Conservation (phyloP, 1,140 invertebrate species). For the Pararge aegeria region DNA sequence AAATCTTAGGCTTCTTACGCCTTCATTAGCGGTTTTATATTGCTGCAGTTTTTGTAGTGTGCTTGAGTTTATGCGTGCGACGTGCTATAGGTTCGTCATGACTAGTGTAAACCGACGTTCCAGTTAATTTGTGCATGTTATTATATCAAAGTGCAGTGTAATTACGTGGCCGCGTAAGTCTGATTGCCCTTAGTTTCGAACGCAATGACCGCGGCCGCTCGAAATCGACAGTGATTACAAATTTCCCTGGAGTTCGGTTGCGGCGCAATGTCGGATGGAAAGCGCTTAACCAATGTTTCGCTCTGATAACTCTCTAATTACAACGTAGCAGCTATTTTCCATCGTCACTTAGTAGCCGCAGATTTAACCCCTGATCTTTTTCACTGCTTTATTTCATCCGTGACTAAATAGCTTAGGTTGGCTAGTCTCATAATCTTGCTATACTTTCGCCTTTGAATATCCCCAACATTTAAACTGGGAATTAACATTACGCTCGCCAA, state of each 20-base stretch:
- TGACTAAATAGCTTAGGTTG: slow-evolving; percentile 34
- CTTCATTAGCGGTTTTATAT: background rate
- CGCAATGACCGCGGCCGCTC: slow-evolving; percentile 58
- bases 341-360: slow-evolving; percentile 56
- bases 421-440: slow-evolving; percentile 42
- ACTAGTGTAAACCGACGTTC: slow-evolving; percentile 30
- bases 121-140: slow-evolving; percentile 31
- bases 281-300: slow-evolving; percentile 77
- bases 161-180: slow-evolving; percentile 32
- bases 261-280: slow-evolving; percentile 75
- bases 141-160: slow-evolving; percentile 42
- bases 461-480: background rate
- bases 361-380: slow-evolving; percentile 66
- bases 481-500: too few relatives aligned
- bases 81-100: background rate
- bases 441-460: slow-evolving; percentile 61
- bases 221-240: slow-evolving; percentile 79
- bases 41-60: too few relatives aligned
- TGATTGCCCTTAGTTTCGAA: slow-evolving; percentile 53
- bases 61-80: too few relatives aligned
- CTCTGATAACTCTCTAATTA: slow-evolving; percentile 78
- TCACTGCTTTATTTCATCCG: slow-evolving; percentile 60
- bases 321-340: slow-evolving; percentile 60
- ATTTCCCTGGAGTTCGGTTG: slow-evolving; percentile 73
- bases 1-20: too few relatives aligned